phyloP scores from a whole-genome alignment of 2,797 vertebrate genomes.

The Microcaecilia unicolor region DNA sequence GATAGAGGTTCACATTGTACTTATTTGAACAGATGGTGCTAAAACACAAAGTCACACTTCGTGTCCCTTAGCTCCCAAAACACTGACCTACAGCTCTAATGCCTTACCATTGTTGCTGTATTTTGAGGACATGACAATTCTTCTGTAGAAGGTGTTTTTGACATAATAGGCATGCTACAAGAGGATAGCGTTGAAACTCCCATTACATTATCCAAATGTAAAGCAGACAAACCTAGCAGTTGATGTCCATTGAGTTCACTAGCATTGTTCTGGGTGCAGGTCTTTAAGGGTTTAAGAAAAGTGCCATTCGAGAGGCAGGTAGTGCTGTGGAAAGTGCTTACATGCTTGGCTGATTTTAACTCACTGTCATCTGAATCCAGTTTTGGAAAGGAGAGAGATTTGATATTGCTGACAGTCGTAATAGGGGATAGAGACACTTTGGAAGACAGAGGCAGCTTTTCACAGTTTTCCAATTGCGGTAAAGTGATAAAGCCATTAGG shows the following conservation, averaged over 20 bases:
- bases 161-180: conserved; percentile 38
- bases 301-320: conserved; percentile 68
- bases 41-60: no score
- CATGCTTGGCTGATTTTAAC: conserved; percentile 48
- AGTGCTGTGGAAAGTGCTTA: conserved; percentile 51
- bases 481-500: conserved; percentile 85
- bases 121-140: conserved; percentile 38
- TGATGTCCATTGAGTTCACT: conserved; percentile 58
- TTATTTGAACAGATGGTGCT: no score
- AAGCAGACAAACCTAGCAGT: conserved; percentile 29
- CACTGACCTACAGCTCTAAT: neutral
- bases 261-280: conserved; percentile 44
- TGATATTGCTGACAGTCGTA: conserved; percentile 83
- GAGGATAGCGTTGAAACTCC: conserved; percentile 29
- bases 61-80: conserved; percentile 24
- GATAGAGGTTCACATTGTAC: no score
- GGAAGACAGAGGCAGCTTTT: conserved; percentile 71
- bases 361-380: conserved; percentile 72
- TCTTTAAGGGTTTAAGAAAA: conserved; percentile 55
- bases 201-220: conserved; percentile 45
- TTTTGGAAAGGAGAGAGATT: conserved; percentile 91
- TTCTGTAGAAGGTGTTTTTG: conserved; percentile 44
- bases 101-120: conserved; percentile 45
- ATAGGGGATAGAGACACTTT: conserved; percentile 61
- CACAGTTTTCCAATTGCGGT: conserved; percentile 73